Percentiles rank a stretch among this genome's conserved stretches.
Conservation (phyloP, 1,140 invertebrate species). For the Penaeus chinensis region DNA sequence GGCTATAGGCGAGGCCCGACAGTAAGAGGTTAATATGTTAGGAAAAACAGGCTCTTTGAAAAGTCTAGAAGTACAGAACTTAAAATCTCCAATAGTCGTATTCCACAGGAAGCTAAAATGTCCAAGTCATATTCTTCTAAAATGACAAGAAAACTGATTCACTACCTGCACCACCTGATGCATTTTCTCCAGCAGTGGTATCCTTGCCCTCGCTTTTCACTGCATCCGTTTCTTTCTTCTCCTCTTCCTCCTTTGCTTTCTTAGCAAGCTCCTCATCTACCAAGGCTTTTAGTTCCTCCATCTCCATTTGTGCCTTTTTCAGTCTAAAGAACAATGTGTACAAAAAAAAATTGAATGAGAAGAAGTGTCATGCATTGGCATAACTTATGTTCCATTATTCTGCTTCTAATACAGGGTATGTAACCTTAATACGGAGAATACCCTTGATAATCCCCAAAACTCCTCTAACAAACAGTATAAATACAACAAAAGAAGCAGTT, state of each 20-base stretch:
- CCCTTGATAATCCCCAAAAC: not conserved
- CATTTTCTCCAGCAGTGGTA: no score
- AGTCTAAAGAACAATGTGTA: constrained; percentile 37
- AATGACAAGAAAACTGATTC: not conserved
- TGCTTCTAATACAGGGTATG: not conserved
- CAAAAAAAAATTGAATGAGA: not conserved
- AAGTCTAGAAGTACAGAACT: no score
- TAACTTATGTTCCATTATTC: constrained; percentile 16
- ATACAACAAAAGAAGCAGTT: not conserved
- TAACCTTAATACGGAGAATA: not conserved
- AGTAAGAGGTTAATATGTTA: no score
- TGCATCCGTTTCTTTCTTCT: not conserved
- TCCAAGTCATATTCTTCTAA: not conserved
- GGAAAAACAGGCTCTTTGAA: no score
- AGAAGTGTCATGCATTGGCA: not conserved
- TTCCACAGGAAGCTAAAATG: not conserved
- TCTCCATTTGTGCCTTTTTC: constrained; percentile 46
- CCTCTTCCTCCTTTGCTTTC: not conserved
- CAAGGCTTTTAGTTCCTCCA: constrained; percentile 46
- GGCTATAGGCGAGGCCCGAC: no score
- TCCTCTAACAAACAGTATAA: not conserved
- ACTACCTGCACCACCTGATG: no score
- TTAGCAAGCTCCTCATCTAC: not conserved
- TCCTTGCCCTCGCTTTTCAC: no score
- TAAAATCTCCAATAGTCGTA: no score